Evolutionary conservation across 2,888 invertebrate genomes (phyloP), one percentile per base, ranked within the genome.

Genomic region (Phania funesta): DNA sequence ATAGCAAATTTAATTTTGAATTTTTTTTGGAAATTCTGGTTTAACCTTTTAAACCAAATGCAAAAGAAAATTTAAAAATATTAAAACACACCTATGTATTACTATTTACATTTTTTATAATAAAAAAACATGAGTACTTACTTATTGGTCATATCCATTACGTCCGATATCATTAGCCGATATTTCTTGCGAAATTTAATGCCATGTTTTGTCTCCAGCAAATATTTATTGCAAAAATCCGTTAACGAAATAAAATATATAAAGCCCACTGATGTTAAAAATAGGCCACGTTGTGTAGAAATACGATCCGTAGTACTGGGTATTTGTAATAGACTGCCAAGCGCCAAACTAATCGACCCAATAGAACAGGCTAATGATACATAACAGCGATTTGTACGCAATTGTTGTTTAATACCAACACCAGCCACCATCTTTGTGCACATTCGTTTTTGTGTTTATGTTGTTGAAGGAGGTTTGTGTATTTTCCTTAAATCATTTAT

Each of bases 61-160:
- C n/a, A n/a, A n/a, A n/a, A n/a, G n/a, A n/a, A n/a, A n/a, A n/a
- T n/a, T n/a, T n/a, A n/a, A n/a, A n/a, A n/a, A n/a, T n/a, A n/a
- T 32, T 9, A 4, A 9, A 9, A 32, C 3, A 32, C 7, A 1
- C 32, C 32, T 32, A 7, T 32, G 2, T 32, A 1, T 32, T 9
- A 32, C 8, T 7, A 9, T n/a, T n/a, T n/a, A n/a, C 1, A 32
- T 9, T 38, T 13, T 5, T 41, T 41, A 41, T 5, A 2, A 16
- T 1, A 1, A 44, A 44, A 0, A 44, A 44, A 13, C 3, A 22
- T n/a, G 9, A 24, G 6, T 80, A 92, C 94, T 92, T 87, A 95
- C 95, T 95, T 95, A 91, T 95, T 95, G 62, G 93, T 94, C 84
- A 95, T 94, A 88, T 95, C 95, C 85, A 94, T 92, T 56, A 95